These are phyloP conservation scores for sheep (Ovis aries) DNA, from an alignment of 2,113 vertebrate genomes.

Conservation along the genomic window DNA sequence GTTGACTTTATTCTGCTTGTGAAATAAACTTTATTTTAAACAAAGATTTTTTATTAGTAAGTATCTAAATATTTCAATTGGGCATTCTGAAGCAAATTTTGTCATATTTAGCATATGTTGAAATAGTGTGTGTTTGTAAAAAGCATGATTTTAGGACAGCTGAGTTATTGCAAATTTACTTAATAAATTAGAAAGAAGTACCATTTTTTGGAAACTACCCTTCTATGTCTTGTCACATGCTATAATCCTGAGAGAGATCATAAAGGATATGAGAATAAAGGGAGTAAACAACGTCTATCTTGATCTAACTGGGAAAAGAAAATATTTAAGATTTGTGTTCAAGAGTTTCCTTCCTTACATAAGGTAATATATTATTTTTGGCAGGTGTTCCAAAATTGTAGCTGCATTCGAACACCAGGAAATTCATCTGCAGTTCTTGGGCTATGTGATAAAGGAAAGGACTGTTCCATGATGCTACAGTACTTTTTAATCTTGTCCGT, in stretches of 20 bases:
- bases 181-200: neutral
- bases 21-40: neutral
- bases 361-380: slow-evolving; percentile 37
- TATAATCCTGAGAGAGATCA: neutral
- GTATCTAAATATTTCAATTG: neutral
- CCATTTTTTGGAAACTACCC: neutral
- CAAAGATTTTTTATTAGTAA: neutral
- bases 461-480: slow-evolving; percentile 78
- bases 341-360: neutral
- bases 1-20: neutral
- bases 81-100: neutral
- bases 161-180: neutral
- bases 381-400: slow-evolving; percentile 83
- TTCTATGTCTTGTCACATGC: neutral
- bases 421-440: slow-evolving; percentile 81
- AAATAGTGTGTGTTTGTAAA: neutral
- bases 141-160: neutral
- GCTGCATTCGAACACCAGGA: slow-evolving; percentile 75
- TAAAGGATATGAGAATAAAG: neutral
- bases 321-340: neutral
- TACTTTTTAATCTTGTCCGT: slow-evolving; percentile 80
- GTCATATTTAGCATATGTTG: neutral
- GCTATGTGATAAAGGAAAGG: slow-evolving; percentile 76
- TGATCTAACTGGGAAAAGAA: neutral
- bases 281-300: neutral